phyloP scores from a whole-genome alignment of 2,797 vertebrate genomes.

The Amniataba percoides region DNA sequence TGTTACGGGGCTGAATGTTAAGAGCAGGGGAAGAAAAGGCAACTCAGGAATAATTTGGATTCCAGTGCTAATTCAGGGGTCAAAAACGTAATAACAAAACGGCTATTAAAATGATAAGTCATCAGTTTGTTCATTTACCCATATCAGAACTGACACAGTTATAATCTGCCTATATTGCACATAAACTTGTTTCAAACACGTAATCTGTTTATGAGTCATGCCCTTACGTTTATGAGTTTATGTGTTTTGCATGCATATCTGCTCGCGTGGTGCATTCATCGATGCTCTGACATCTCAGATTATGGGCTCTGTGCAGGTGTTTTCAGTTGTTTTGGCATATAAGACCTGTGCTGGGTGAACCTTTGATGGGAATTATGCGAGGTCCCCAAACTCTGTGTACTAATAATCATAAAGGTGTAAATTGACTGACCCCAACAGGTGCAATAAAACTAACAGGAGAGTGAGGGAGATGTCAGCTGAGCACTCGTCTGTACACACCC shows the following conservation, averaged over 20 bases:
- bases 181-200: conserved; percentile 1
- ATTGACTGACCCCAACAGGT: conserved; percentile 72
- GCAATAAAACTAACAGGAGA: conserved; percentile 65
- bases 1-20: conserved; percentile 9
- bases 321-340: conserved; percentile 31
- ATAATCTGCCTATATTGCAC: conserved; percentile 5
- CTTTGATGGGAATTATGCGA: conserved; percentile 42
- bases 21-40: conserved; percentile 33
- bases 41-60: conserved; percentile 45
- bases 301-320: background rate
- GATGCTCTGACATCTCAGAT: background rate
- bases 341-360: conserved; percentile 42
- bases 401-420: conserved; percentile 74
- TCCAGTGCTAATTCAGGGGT: conserved; percentile 19
- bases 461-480: conserved; percentile 67
- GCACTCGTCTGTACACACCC: conserved; percentile 63
- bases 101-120: conserved; percentile 16
- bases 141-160: conserved; percentile 1
- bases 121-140: conserved; percentile 22
- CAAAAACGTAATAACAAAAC: conserved; percentile 13
- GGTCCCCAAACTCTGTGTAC: conserved; percentile 57
- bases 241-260: background rate
- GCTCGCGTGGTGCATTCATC: conserved; percentile 2
- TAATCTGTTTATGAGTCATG: conserved; percentile 4
- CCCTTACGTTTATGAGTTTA: too few relatives aligned